phyloP scores from a whole-genome alignment of 2,797 vertebrate species.

The Enteromius argenteus region DNA sequence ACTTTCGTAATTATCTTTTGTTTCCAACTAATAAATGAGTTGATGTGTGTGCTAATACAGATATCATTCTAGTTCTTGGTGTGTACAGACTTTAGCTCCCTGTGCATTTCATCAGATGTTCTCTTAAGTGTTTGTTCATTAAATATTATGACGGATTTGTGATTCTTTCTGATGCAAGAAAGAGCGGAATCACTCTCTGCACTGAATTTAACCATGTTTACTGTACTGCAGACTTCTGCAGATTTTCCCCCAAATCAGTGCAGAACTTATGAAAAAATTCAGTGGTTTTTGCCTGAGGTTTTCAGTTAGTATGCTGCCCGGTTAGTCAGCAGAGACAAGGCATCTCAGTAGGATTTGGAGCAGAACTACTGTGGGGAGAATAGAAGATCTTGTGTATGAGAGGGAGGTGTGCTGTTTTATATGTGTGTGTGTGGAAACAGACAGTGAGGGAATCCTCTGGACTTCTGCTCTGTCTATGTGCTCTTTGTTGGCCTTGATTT shows the following conservation, averaged over 20 bases:
- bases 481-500: background rate
- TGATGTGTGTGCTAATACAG: background rate
- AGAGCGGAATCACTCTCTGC: background rate
- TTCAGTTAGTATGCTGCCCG: background rate
- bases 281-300: background rate
- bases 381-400: background rate
- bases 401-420: background rate
- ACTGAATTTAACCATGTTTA: background rate
- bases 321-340: background rate
- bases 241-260: background rate
- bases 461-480: background rate
- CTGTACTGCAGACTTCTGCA: background rate
- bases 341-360: background rate
- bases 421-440: background rate
- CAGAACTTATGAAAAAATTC: background rate
- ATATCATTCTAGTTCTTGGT: background rate
- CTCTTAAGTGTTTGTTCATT: background rate
- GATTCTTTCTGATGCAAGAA: background rate
- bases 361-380: background rate
- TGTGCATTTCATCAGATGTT: background rate
- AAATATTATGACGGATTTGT: background rate
- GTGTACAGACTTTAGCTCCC: background rate
- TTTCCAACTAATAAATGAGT: background rate
- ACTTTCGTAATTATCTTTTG: background rate
- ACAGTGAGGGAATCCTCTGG: conserved; percentile 8